Conservation (phyloP, 2,888 invertebrate genomes). For the Athalia rosae region DNA sequence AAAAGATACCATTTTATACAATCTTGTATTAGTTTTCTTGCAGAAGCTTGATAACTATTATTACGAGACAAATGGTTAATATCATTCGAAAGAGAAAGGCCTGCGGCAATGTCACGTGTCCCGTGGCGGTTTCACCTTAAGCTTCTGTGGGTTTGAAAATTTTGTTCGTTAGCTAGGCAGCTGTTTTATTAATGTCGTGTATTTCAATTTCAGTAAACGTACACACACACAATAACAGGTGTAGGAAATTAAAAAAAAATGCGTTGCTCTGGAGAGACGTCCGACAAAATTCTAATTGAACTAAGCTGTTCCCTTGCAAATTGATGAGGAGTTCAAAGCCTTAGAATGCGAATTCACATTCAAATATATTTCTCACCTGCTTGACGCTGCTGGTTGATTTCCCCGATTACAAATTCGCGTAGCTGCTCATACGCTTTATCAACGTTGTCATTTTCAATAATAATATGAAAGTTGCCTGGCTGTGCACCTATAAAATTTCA, state of each 20-base stretch:
- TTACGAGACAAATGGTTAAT: background rate
- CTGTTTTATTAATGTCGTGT: conserved; percentile 6
- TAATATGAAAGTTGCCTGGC: conserved; percentile 88
- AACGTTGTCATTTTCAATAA: conserved; percentile 88
- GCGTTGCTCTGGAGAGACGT: background rate
- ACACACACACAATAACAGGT: background rate
- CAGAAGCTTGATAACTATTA: background rate
- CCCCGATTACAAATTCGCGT: conserved; percentile 80
- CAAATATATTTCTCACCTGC: conserved; percentile 53
- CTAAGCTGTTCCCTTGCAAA: background rate
- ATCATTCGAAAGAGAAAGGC: conserved; percentile 26
- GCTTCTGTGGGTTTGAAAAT: conserved; percentile 41
- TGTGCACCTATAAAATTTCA: conserved; percentile 73
- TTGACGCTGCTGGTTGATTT: conserved; percentile 76
- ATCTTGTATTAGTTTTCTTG: background rate
- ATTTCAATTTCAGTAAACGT: background rate
- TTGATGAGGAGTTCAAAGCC: conserved; percentile 18
- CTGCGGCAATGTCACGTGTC: conserved; percentile 40
- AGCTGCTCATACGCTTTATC: conserved; percentile 87
- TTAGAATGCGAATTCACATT: conserved; percentile 7
- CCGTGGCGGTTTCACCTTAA: conserved; percentile 43
- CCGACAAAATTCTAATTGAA: too few relatives aligned
- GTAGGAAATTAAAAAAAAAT: background rate
- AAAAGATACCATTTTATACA: background rate
- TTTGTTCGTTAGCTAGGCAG: conserved; percentile 33